Conservation (phyloP, 2,888 invertebrate genomes). For the Xanthia togata region DNA sequence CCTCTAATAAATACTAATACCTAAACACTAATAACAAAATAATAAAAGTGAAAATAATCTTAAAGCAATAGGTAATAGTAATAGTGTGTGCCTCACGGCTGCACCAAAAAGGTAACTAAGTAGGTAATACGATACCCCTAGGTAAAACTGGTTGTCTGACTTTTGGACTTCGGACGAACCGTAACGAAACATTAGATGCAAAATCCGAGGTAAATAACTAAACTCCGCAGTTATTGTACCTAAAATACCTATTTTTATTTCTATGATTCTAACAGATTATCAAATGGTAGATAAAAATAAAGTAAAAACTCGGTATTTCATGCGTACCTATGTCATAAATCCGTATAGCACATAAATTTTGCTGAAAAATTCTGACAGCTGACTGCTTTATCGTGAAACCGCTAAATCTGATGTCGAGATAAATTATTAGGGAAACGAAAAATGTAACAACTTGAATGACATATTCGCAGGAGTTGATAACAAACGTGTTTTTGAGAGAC, state of each 20-base stretch:
- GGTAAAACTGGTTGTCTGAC: too few relatives aligned
- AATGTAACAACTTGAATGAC: conserved; percentile 20
- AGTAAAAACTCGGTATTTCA: conserved; percentile 35
- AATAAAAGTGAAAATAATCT: too few relatives aligned
- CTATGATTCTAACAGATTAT: conserved; percentile 12
- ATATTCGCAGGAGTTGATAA: conserved; percentile 16
- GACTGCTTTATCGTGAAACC: conserved; percentile 45
- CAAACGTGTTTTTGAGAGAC: background rate
- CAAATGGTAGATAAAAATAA: conserved; percentile 29
- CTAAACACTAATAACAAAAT: too few relatives aligned
- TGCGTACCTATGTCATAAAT: conserved; percentile 52
- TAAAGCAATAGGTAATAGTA: too few relatives aligned
- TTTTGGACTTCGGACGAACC: too few relatives aligned
- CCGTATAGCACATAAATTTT: conserved; percentile 58
- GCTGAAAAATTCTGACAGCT: conserved; percentile 59
- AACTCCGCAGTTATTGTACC: background rate
- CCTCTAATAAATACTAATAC: too few relatives aligned
- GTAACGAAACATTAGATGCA: background rate
- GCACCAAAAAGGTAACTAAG: too few relatives aligned
- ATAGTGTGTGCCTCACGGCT: too few relatives aligned
- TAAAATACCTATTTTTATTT: background rate
- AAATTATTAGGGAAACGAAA: conserved; percentile 51
- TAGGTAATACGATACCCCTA: too few relatives aligned
- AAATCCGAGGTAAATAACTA: background rate
- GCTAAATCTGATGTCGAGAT: conserved; percentile 54